Percentiles rank a stretch among this genome's conserved stretches.
phyloP scores from a whole-genome alignment of 2,797 vertebrate species.

The Todus mexicanus region DNA sequence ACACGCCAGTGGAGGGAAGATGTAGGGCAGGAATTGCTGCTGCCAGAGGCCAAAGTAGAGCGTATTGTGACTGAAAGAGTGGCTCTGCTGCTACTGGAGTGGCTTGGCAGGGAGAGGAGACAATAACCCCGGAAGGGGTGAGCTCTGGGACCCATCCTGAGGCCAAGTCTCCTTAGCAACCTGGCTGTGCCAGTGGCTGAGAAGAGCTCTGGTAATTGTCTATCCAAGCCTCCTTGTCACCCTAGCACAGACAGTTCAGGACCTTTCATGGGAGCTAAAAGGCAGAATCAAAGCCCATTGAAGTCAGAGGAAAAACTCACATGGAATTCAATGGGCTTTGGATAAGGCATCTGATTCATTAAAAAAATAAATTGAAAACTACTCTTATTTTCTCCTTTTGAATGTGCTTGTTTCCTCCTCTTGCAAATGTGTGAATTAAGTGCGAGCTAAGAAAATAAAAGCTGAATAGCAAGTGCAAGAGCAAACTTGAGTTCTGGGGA shows the following conservation, averaged over 20 bases:
- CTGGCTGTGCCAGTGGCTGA: slow-evolving; percentile 14
- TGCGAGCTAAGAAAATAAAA: slow-evolving; percentile 11
- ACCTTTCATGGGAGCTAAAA: slow-evolving; percentile 63
- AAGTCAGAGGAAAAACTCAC: slow-evolving; percentile 41
- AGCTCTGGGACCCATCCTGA: not conserved
- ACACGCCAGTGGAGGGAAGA: accelerated
- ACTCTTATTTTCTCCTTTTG: slow-evolving; percentile 48
- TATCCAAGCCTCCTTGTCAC: slow-evolving; percentile 19
- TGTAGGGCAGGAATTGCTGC: not conserved
- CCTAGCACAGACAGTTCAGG: slow-evolving; percentile 61
- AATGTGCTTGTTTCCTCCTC: slow-evolving; percentile 56
- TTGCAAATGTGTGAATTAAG: slow-evolving; percentile 48
- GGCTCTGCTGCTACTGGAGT: slow-evolving; percentile 7
- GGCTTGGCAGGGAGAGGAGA: slow-evolving; percentile 30
- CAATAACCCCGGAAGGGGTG: slow-evolving; percentile 45
- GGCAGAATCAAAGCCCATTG: slow-evolving; percentile 63
- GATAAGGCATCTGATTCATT: slow-evolving; percentile 37
- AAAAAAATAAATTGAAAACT: not conserved
- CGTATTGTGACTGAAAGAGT: not conserved
- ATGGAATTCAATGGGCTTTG: slow-evolving; percentile 58
- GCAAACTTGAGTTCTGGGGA: not conserved
- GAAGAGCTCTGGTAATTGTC: slow-evolving; percentile 53
- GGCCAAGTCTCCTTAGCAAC: slow-evolving; percentile 68
- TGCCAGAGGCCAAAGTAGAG: not conserved
- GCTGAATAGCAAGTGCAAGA: slow-evolving; percentile 25